phyloP scores from a whole-genome alignment of 2,113 vertebrate genomes.

The Vicugna pacos region DNA sequence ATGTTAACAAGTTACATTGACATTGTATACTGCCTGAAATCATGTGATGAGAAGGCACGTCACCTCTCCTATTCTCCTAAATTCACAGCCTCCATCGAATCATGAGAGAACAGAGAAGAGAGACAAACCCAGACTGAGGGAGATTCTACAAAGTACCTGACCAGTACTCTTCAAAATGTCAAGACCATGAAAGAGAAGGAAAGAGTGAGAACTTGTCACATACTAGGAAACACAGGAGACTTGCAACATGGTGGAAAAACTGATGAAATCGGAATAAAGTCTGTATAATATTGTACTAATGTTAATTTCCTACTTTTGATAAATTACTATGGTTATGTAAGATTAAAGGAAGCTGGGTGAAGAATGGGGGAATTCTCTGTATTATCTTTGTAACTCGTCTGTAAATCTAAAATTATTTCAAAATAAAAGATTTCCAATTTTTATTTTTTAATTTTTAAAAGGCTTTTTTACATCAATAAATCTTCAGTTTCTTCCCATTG shows the following conservation, averaged over 20 bases:
- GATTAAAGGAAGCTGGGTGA: not conserved
- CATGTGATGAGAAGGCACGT: not conserved
- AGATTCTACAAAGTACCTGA: not conserved
- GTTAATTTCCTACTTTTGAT: not conserved
- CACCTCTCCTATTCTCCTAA: not conserved
- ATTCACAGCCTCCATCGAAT: not conserved
- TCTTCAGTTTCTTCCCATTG: not conserved
- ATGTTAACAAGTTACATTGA: not conserved
- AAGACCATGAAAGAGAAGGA: not conserved
- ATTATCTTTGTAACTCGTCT: not conserved
- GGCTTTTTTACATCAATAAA: too few species aligned
- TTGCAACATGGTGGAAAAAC: not conserved
- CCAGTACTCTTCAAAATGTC: not conserved
- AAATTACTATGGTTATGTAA: not conserved
- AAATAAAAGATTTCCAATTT: not conserved
- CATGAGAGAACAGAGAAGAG: not conserved
- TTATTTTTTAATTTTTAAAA: not conserved
- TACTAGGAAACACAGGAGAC: not conserved
- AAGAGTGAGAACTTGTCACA: not conserved
- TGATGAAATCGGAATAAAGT: not conserved
- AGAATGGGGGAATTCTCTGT: slow-evolving; percentile 17
- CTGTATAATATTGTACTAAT: not conserved
- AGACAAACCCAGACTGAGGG: not conserved
- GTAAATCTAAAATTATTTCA: slow-evolving; percentile 16
- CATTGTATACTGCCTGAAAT: not conserved